Evolutionary conservation across 1,140 invertebrate genomes (phyloP).

Genomic region (Pseudomyrmex sp.): DNA sequence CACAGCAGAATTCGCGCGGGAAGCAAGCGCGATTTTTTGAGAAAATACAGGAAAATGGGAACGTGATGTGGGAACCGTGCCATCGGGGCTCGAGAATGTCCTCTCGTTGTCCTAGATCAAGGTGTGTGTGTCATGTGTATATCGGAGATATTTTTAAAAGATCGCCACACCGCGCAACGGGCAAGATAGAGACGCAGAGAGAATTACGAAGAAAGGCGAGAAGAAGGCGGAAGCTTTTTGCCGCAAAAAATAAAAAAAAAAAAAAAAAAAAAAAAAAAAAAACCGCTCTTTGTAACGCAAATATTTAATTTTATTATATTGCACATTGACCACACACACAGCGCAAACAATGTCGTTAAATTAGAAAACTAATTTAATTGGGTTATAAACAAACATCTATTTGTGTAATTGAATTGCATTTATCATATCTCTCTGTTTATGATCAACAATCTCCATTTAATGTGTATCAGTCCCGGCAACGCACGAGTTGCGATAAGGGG

Average conservation of each 20-base stretch:
- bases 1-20: background rate
- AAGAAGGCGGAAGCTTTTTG: background rate
- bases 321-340: too few species aligned
- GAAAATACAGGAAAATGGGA: constrained; percentile 25
- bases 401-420: background rate
- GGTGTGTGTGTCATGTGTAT: constrained; percentile 48
- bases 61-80: constrained; percentile 24
- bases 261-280: constrained; percentile 65
- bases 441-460: background rate
- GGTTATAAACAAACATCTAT: too few species aligned
- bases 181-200: background rate
- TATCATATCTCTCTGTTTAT: background rate
- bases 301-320: too few species aligned
- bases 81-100: constrained; percentile 71
- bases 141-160: constrained; percentile 78
- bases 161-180: constrained; percentile 63
- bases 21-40: too few species aligned
- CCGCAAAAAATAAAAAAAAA: constrained; percentile 61
- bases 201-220: background rate
- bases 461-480: constrained; percentile 1
- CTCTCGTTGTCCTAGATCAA: constrained; percentile 81
- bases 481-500: background rate
- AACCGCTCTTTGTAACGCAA: constrained; percentile 1
- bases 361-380: too few species aligned
- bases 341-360: too few species aligned